These are phyloP conservation scores for Numenius phaeopus DNA, from an alignment of 2,797 vertebrate genomes.

Conservation along the genomic window DNA sequence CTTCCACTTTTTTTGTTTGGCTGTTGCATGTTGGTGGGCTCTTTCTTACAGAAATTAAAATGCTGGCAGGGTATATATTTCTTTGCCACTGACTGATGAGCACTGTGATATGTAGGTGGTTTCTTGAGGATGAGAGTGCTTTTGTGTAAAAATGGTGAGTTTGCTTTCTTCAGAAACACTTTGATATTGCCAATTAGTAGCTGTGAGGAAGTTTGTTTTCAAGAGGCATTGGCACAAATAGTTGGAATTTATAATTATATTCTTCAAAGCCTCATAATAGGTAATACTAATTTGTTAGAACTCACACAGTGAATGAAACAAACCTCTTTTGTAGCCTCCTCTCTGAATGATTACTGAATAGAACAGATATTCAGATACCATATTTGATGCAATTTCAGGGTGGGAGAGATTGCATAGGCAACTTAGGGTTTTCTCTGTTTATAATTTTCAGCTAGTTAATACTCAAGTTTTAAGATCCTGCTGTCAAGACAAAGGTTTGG, in stretches of 20 bases:
- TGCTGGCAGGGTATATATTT: not conserved
- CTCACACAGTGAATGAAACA: not conserved
- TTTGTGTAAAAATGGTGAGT: not conserved
- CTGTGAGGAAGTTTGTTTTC: slow-evolving; percentile 21
- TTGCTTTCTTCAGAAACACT: slow-evolving; percentile 10
- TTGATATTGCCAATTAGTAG: slow-evolving; percentile 38
- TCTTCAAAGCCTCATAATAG: slow-evolving; percentile 11
- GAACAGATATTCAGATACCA: not conserved
- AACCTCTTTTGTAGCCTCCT: not conserved
- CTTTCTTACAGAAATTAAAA: not conserved
- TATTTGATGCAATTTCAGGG: not conserved
- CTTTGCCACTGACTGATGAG: not conserved
- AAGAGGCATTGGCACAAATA: not conserved
- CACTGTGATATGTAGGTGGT: not conserved
- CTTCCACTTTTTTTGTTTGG: not conserved
- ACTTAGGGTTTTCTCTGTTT: not conserved
- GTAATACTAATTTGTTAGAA: slow-evolving; percentile 7
- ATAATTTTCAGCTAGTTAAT: not conserved
- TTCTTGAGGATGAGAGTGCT: not conserved
- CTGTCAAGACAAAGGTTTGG: not conserved
- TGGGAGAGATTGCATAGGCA: not conserved
- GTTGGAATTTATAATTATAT: slow-evolving; percentile 40
- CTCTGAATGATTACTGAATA: not conserved
- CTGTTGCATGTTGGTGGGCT: not conserved
- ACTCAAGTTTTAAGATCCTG: not conserved